Evolutionary conservation across 2,888 invertebrate genomes (phyloP).

Genomic region (Amiota mariae): DNA sequence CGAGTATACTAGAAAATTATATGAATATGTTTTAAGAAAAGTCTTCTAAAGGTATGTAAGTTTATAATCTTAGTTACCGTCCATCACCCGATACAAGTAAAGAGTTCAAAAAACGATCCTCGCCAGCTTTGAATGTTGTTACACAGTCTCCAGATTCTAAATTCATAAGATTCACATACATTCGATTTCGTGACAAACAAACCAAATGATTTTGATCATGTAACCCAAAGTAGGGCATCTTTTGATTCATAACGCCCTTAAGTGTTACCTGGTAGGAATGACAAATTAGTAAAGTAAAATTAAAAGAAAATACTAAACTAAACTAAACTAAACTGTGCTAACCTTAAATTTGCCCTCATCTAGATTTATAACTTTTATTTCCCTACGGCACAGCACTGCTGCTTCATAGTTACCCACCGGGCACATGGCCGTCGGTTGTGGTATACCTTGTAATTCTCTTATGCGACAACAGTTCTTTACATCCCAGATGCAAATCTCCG

Average conservation of each 20-base stretch:
- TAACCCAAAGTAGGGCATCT: constrained; percentile 91
- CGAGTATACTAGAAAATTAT: constrained; percentile 77
- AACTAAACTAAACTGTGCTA: constrained; percentile 6
- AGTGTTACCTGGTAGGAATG: constrained; percentile 77
- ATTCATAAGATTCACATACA: constrained; percentile 92
- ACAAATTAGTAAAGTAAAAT: not conserved
- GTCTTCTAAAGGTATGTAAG: not conserved
- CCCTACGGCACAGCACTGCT: constrained; percentile 86
- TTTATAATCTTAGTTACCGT: constrained; percentile 75
- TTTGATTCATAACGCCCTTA: constrained; percentile 93
- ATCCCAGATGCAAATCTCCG: constrained; percentile 89
- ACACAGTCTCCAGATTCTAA: constrained; percentile 80
- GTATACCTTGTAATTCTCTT: constrained; percentile 81
- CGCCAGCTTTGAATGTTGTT: constrained; percentile 91
- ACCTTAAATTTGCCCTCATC: constrained; percentile 79
- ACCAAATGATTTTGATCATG: constrained; percentile 86
- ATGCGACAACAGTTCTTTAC: constrained; percentile 79
- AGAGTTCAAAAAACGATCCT: constrained; percentile 91
- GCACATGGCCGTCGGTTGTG: constrained; percentile 84
- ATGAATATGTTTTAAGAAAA: not conserved
- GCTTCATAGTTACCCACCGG: constrained; percentile 85
- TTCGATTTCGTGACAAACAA: constrained; percentile 87
- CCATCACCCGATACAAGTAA: constrained; percentile 91
- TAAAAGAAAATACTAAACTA: not conserved
- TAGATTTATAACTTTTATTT: constrained; percentile 86